Evolutionary conservation across 2,797 vertebrate genomes (phyloP).

Genomic region (Crypturellus tataupa): DNA sequence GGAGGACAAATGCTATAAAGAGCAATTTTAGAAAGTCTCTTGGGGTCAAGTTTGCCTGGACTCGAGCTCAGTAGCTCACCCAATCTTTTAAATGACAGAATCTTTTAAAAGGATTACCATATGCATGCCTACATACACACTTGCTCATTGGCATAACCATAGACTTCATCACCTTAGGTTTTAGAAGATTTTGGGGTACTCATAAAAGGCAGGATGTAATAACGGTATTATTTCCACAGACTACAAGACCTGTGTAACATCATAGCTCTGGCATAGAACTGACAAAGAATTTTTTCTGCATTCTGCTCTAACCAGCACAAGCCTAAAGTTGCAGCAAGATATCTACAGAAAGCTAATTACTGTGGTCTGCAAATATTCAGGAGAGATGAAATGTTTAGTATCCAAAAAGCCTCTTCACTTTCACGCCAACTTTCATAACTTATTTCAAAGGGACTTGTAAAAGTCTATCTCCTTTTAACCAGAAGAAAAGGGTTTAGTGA

Average conservation of each 20-base stretch:
- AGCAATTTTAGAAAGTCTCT: not conserved
- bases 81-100: not conserved
- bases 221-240: not conserved
- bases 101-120: not conserved
- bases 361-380: not conserved
- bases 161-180: not conserved
- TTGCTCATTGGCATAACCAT: not conserved
- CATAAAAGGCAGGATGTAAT: not conserved
- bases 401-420: not conserved
- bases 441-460: conserved; percentile 1
- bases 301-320: not conserved
- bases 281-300: not conserved
- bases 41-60: not conserved
- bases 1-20: not conserved
- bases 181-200: not conserved
- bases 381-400: not conserved
- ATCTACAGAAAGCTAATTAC: not conserved
- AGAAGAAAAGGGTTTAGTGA: not conserved
- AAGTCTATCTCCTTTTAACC: not conserved
- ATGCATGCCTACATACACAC: not conserved
- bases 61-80: not conserved
- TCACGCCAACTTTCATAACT: not conserved
- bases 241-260: not conserved
- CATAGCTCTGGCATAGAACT: not conserved
- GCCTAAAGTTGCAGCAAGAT: not conserved